Base-by-base conservation (phyloP, 53 echinoderm and acorn worm species). In the Zoroaster sp. region DNA sequence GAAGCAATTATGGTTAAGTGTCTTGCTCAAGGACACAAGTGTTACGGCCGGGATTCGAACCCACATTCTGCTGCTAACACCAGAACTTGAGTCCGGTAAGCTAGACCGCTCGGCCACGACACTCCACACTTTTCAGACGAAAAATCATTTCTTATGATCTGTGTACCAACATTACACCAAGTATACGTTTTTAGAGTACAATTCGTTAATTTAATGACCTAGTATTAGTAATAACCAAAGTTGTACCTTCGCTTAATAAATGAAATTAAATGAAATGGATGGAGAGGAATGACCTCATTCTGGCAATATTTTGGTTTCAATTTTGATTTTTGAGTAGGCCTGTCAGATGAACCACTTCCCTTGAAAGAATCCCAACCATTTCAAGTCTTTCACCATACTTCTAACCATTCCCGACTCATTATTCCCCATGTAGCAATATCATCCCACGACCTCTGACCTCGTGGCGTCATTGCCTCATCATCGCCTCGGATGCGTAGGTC, bases 381-480 rank as follows among this genome's bases (percentile, higher is more conserved):
- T 44, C 67, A 21, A 31, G 15, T 82, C 68, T 82, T 82, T 82
- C 67, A 68, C 66, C 82, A 82, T 63, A 15, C 44, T 14, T 14
- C 3, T 7, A n/a, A 43, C 40, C 42, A 40, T 23, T 43, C 46
- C 46, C 28, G 47, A 23, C 34, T 41, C 47, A 14, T 46, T 46
- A 46, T 23, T 47, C 46, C 73, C 18, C 15, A 47, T 76, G 76
- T 15, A 49, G 35, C 36, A 66, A 30, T 82, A 66, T 82, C 82
- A 82, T 71, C 70, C 51, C 35, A 8, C 21, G 85, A 85, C 85
- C 85, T 71, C 23, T 85, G 85, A 85, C 85, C 13, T 35, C 20
- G 21, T 70, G 85, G 71, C 85, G 85, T 85, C 85, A 85, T 71
- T 69, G 85, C 46, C 71, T 45, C 85, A 66, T 85, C 69, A 85